Percentiles rank a stretch among this genome's conserved stretches.
These are phyloP conservation scores for Natator depressus DNA, from an alignment of 2,113 vertebrate genomes.

Conservation along the genomic window DNA sequence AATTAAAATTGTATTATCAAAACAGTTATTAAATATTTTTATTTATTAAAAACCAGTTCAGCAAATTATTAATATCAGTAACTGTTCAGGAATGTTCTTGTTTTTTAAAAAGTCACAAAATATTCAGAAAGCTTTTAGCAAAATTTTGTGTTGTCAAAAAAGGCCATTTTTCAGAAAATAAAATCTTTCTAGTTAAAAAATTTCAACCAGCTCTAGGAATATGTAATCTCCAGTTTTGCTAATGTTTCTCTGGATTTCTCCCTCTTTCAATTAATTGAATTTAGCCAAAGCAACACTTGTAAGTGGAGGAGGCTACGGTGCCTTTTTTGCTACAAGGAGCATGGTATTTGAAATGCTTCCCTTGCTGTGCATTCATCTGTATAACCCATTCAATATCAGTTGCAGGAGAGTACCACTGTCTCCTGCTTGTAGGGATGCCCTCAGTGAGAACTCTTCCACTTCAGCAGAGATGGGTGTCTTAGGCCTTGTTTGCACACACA, in stretches of 20 bases:
- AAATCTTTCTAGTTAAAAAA: background rate
- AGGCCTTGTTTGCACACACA: background rate
- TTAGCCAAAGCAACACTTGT: background rate
- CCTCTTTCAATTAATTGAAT: background rate
- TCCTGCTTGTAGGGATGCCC: background rate
- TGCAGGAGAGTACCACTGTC: background rate
- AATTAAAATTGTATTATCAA: background rate
- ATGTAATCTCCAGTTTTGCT: background rate
- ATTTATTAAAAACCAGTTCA: background rate
- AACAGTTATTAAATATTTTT: background rate
- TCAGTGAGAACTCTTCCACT: background rate
- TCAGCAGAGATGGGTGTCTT: background rate
- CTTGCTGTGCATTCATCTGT: no score
- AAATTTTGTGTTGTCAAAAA: background rate
- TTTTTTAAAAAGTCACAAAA: background rate
- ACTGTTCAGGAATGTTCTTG: background rate
- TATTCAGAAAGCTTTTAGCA: background rate
- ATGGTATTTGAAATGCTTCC: background rate
- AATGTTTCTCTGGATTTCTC: background rate
- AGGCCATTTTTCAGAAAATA: background rate
- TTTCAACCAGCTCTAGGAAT: background rate
- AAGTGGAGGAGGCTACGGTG: rapidly evolving
- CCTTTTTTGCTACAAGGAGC: background rate
- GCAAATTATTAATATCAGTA: background rate
- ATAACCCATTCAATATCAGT: rapidly evolving